Conservation (phyloP, 2,113 vertebrate genomes). For the Menura novaehollandiae region DNA sequence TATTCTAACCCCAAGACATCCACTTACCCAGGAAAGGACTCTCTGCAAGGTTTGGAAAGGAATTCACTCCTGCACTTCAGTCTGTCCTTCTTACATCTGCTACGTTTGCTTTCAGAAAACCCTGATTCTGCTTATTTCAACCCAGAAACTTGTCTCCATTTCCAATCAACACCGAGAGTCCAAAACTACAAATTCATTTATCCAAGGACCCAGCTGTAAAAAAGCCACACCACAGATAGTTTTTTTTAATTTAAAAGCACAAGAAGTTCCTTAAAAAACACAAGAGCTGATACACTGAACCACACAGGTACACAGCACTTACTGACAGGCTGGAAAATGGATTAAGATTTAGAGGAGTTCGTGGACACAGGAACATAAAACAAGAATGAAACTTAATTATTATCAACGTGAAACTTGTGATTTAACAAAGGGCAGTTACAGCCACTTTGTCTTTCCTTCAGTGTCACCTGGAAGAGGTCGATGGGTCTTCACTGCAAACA, state of each 20-base stretch:
- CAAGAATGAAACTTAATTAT: background rate
- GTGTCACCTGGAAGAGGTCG: background rate
- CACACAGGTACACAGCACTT: background rate
- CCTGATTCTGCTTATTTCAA: background rate
- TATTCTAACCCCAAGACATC: background rate
- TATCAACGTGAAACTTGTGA: rapidly evolving
- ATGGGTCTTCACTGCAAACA: background rate
- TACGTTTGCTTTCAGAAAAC: background rate
- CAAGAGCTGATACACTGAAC: background rate
- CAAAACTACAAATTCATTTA: background rate
- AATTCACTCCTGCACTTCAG: background rate
- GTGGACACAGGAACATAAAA: background rate
- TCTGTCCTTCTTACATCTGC: background rate
- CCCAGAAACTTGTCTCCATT: background rate
- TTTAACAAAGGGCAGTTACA: background rate
- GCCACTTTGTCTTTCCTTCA: background rate
- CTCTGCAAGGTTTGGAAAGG: background rate
- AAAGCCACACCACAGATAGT: background rate
- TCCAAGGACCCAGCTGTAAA: background rate
- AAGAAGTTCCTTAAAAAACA: background rate
- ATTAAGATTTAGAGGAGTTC: background rate
- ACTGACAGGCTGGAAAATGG: background rate
- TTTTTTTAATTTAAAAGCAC: background rate
- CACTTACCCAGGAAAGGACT: background rate
- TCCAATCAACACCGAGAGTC: background rate